Base-by-base conservation (phyloP, 2,888 invertebrate species). In the Pristionchus mayeri region DNA sequence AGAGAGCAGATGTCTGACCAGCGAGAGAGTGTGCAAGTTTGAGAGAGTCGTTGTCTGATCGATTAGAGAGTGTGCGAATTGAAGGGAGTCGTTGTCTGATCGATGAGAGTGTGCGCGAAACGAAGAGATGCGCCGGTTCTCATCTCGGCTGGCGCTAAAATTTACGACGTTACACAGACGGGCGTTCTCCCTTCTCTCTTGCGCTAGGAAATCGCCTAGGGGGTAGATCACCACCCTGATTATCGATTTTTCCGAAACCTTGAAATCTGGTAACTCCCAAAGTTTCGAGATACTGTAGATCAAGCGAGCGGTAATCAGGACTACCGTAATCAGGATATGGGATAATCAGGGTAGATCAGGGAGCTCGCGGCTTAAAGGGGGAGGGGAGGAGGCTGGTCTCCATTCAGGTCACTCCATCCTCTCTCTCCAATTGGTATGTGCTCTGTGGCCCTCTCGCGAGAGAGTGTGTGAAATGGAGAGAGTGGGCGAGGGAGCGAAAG, bases 371-470 rank as follows among this genome's bases (percentile, higher is more conserved):
- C 52, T n/a, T 27, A 27, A 0, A 57, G 57, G 71, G 71, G 24
- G 24, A 40, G 40, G 24, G 40, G 54, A 54, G 54, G 44, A 13
- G 44, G 44, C 44, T 44, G n/a, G 44, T 63, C 60, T 30, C 60
- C 71, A 71, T 71, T 71, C 40, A 71, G 71, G 71, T 71, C 71
- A 71, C 71, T 54, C 54, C n/a, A n/a, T 54, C 54, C 54, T 54
- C 54, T 9, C 54, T 63, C 67, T 30, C 63, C 63, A 40, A n/a
- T 37, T 67, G 37, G 34, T 60, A 60, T 60, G 60, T 63, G 63
- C 71, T 44, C 44, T 40, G n/a, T n/a, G n/a, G n/a, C 44, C 40
- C 54, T 54, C 54, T 44, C 71, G 40, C 24, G 40, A 71, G 71
- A 44, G 71, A 71, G 24, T n/a, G 24, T n/a, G 44, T n/a, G 71